Conservation (phyloP, 2,888 invertebrate species). For the Athalia cordata region DNA sequence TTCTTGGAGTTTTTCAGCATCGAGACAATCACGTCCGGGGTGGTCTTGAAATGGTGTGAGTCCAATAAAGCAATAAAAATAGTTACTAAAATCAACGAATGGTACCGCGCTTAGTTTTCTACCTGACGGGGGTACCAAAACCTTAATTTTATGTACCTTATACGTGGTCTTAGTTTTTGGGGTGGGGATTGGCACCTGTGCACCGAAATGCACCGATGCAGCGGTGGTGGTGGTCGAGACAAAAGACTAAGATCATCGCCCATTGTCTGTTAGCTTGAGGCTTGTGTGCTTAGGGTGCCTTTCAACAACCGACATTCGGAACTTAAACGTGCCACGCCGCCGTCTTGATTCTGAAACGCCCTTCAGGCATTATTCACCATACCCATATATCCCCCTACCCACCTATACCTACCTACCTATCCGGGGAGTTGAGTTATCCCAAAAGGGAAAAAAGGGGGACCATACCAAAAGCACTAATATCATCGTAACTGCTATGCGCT, state of each 20-base stretch:
- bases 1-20: too few species aligned
- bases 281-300: slow-evolving; percentile 41
- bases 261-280: slow-evolving; percentile 6
- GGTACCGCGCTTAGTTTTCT: not conserved
- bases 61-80: too few species aligned
- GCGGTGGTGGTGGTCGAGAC: slow-evolving; percentile 32
- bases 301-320: slow-evolving; percentile 16
- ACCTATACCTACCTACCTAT: not conserved
- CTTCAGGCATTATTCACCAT: not conserved
- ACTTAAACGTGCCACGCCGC: not conserved
- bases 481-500: too few species aligned
- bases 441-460: too few species aligned
- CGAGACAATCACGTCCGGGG: too few species aligned
- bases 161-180: not conserved
- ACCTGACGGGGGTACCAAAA: not conserved
- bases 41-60: too few species aligned
- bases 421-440: too few species aligned
- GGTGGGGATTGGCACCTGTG: slow-evolving; percentile 36
- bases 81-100: not conserved
- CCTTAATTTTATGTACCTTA: not conserved
- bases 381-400: not conserved
- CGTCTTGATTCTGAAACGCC: not conserved
- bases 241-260: slow-evolving; percentile 41
- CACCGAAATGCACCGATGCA: not conserved
- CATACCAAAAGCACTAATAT: too few species aligned